These are phyloP conservation scores for Drosophila tristis DNA, from an alignment of 1,140 invertebrate genomes.

Conservation along the genomic window DNA sequence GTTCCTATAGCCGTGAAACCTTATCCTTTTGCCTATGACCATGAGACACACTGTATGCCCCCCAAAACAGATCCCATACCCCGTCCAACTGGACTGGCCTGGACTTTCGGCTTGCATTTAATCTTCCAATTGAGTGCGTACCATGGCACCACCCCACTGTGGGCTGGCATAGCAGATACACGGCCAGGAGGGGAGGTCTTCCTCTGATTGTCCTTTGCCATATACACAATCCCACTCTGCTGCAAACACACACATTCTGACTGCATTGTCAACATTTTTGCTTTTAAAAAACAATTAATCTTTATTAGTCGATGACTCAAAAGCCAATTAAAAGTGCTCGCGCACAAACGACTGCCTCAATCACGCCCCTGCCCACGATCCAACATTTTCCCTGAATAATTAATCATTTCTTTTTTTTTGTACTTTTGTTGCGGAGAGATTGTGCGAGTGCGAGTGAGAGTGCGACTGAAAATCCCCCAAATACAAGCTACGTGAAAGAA, in stretches of 20 bases:
- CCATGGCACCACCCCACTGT: slow-evolving; percentile 10
- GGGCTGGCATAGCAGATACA: slow-evolving; percentile 76
- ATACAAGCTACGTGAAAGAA: slow-evolving; percentile 11
- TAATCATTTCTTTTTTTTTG: slow-evolving; percentile 71
- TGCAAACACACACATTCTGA: neutral
- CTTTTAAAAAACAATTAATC: slow-evolving; percentile 83
- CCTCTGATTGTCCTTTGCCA: slow-evolving; percentile 38
- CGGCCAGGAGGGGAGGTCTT: slow-evolving; percentile 50
- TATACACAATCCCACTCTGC: neutral
- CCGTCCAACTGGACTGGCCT: neutral
- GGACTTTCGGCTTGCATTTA: slow-evolving; percentile 65
- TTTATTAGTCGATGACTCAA: slow-evolving; percentile 81
- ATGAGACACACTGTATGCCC: slow-evolving; percentile 18
- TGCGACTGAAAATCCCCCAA: neutral
- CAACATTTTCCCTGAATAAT: slow-evolving; percentile 57
- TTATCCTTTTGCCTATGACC: neutral
- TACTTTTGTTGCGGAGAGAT: slow-evolving; percentile 35
- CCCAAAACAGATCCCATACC: slow-evolving; percentile 16
- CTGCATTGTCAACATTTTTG: slow-evolving; percentile 72
- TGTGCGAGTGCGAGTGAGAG: slow-evolving; percentile 6
- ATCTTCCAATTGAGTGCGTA: slow-evolving; percentile 82
- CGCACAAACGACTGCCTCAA: slow-evolving; percentile 60
- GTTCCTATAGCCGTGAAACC: too few species aligned
- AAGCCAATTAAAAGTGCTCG: slow-evolving; percentile 81
- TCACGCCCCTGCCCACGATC: slow-evolving; percentile 22